Base-by-base conservation (phyloP, 2,888 invertebrate species). In the Baccha elongata region DNA sequence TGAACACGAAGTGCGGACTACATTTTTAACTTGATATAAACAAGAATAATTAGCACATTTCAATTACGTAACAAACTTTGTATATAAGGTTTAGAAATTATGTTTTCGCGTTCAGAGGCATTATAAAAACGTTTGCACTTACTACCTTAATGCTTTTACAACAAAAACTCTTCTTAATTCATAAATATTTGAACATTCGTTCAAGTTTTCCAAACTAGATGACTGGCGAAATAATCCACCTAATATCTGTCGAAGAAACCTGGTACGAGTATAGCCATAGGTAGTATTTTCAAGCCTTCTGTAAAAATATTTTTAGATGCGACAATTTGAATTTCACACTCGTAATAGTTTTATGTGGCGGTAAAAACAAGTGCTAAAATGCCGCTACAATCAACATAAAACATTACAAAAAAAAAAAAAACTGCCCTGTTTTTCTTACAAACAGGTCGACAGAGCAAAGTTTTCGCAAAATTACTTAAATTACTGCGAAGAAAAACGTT, bases 241-340 rank as follows among this genome's bases (percentile, higher is more conserved):
- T n/a, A 13, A 3, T 40, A 35, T 35, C 37, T 32, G 32, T 58
- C n/a, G 21, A 8, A 13, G 11, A 15, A 6, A 8, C 0, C n/a
- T 0, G 8, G 21, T 1, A 0, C 6, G 52, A n/a, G n/a, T n/a
- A n/a, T n/a, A n/a, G n/a, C n/a, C n/a, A n/a, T n/a, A n/a, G 37
- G 13, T 10, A 60, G 13, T 40, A 52, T 37, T 72, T 15, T 17
- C 15, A 53, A 32, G 74, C 26, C 23, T 65, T 29, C 23, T 55
- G 46, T 67, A 0, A 21, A 35, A 21, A 53, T 64, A 64, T 83
- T 76, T 60, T 74, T 75, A 55, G 74, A 64, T 29, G 60, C 53
- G 60, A 75, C 64, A 69, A 69, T 52, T 80, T 81, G 62, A 72
- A 76, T 83, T 76, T 76, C 83, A 75, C 71, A 75, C 81, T 52